Percentiles rank a stretch among this genome's conserved stretches.
Evolutionary conservation across 2,113 vertebrate genomes (phyloP).

Genomic region (Dascyllus trimaculatus): DNA sequence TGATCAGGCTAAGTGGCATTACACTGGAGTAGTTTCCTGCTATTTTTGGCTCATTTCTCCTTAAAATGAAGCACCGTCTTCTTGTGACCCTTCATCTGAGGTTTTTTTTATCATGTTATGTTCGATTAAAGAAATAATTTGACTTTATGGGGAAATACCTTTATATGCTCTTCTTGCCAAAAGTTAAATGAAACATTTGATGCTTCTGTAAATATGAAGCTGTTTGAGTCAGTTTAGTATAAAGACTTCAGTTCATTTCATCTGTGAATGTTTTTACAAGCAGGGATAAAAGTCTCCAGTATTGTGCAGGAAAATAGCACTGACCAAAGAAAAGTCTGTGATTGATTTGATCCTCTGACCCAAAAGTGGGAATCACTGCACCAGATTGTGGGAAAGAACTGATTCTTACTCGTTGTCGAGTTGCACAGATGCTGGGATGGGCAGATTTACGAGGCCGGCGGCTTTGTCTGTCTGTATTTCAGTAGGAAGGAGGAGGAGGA

Average conservation of each 20-base stretch:
- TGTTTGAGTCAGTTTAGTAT: neutral
- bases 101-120: neutral
- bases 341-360: neutral
- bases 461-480: constrained; percentile 12
- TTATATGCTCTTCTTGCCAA: neutral
- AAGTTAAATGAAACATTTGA: neutral
- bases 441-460: constrained; percentile 7
- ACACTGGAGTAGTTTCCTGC: constrained; percentile 13
- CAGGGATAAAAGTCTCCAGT: neutral
- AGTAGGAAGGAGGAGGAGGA: constrained; percentile 2
- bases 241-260: neutral
- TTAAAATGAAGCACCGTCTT: constrained; percentile 12
- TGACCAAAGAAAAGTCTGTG: neutral
- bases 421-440: constrained; percentile 23
- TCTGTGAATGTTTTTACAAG: neutral
- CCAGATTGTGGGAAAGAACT: constrained; percentile 22
- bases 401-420: constrained; percentile 8
- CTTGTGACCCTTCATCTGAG: neutral
- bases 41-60: neutral
- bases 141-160: constrained; percentile 1
- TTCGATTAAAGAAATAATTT: neutral
- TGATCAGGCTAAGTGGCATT: constrained; percentile 23
- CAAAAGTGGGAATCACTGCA: neutral
- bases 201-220: neutral
- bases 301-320: neutral